Evolutionary conservation across 2,113 vertebrate genomes (phyloP), one percentile per base, ranked within the genome.

Genomic region (Henicopernis longicauda): DNA sequence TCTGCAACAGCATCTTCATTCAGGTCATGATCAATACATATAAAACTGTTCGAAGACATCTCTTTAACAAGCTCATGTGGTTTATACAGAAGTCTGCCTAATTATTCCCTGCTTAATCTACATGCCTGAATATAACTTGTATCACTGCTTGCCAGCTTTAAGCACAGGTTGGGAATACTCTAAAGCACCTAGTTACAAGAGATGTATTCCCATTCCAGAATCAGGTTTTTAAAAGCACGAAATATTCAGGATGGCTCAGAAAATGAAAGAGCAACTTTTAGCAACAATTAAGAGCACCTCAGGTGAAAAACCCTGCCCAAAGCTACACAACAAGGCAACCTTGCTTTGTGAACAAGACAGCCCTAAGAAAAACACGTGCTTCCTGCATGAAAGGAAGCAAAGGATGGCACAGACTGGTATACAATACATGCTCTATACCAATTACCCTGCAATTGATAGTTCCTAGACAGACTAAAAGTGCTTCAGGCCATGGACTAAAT

Each of bases 401-500:
- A 83, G 32, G 76, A 81, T 50, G 20, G n/a, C 42, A 86, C 29
- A 61, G 18, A 10, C 69, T 34, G 44, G 8, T 32, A 87, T 32
- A 45, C 7, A 69, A 71, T 5, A 69, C 34, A 44, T 54, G 63
- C 67, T 87, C 83, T 82, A 40, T 52, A 78, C 2, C 9, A 32
- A 63, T 47, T 79, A 67, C 14, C 19, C 65, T 62, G 40, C 25
- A 74, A 79, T 71, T 45, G 5, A 65, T 42, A 90, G 32, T 61
- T 96, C 94, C 86, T 92, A 78, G 91, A 92, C 0, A 89, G 69
- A 63, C 47, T 52, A 58, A 72, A 79, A 67, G 21, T 44, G 72
- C 88, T 84, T 67, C 69, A 62, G 69, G 63, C 14, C 32, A 47
- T 21, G 23, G 29, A 88, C 23, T 70, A 66, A 86, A 57, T 36